Conservation (phyloP, 2,113 vertebrate species). For the Equus quagga region DNA sequence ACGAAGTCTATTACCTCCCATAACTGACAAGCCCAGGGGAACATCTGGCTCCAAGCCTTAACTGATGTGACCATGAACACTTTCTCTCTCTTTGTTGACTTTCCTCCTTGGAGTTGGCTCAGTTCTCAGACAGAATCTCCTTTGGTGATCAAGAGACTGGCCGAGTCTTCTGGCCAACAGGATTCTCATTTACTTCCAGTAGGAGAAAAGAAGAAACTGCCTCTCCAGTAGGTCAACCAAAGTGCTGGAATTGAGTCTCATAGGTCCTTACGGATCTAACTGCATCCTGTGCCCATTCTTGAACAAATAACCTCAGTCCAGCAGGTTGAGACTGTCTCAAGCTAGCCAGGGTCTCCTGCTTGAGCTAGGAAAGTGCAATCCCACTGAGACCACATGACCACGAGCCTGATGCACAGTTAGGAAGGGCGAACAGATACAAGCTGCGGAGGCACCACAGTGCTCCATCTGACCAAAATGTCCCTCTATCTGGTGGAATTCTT, state of each 20-base stretch:
- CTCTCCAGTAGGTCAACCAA: neutral
- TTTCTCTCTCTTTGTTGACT: neutral
- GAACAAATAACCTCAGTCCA: neutral
- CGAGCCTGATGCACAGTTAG: neutral
- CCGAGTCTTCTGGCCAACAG: neutral
- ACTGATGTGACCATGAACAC: too few relatives aligned
- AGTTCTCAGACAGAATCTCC: neutral
- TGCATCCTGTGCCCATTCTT: neutral
- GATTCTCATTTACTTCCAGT: neutral
- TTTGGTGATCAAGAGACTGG: neutral
- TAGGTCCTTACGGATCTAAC: neutral
- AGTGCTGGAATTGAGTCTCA: neutral
- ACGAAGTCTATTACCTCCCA: neutral
- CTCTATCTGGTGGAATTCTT: neutral
- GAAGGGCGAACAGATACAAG: neutral
- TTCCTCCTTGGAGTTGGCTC: too few relatives aligned
- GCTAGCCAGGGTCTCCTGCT: neutral
- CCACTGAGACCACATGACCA: neutral
- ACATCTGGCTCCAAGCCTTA: neutral
- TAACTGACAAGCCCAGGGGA: neutral
- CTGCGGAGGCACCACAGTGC: neutral
- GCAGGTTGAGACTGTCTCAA: neutral
- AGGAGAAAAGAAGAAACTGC: neutral
- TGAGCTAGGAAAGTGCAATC: neutral
- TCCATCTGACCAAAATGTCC: too few relatives aligned